Percentiles rank a stretch among this genome's conserved stretches.
phyloP scores from a whole-genome alignment of 1,140 invertebrate genomes.

The Bombus sibiricus region DNA sequence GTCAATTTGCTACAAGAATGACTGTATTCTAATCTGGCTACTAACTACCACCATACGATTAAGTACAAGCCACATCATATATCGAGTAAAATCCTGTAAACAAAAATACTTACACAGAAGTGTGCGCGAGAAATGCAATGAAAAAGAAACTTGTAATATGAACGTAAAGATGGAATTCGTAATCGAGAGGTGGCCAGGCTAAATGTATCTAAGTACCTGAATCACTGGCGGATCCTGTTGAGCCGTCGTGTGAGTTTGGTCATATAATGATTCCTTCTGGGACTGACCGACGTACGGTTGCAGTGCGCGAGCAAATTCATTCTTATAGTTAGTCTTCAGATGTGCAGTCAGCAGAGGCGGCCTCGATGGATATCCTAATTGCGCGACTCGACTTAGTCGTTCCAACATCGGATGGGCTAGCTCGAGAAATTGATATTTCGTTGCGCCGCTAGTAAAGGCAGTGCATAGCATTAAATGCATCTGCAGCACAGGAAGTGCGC shows the following conservation, averaged over 20 bases:
- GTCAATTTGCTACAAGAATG: conserved; percentile 40
- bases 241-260: conserved; percentile 70
- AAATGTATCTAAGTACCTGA: conserved; percentile 69
- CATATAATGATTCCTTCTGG: conserved; percentile 75
- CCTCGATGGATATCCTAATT: conserved; percentile 86
- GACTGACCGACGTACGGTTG: conserved; percentile 85
- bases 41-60: conserved; percentile 47
- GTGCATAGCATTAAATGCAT: conserved; percentile 87
- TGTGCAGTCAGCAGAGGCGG: conserved; percentile 77
- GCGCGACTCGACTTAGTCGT: conserved; percentile 85
- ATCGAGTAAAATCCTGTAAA: conserved; percentile 58
- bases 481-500: conserved; percentile 86
- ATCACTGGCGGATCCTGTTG: conserved; percentile 74
- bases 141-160: conserved; percentile 62
- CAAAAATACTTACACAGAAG: conserved; percentile 56
- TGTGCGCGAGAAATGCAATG: conserved; percentile 55
- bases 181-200: conserved; percentile 18
- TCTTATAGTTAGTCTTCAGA: conserved; percentile 86
- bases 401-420: conserved; percentile 87
- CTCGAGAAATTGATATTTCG: conserved; percentile 89
- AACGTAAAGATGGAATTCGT: conserved; percentile 54
- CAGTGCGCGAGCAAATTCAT: conserved; percentile 85
- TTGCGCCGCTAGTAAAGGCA: conserved; percentile 86
- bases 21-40: conserved; percentile 44
- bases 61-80: conserved; percentile 52